Evolutionary conservation across 2,888 invertebrate genomes (phyloP).

Genomic region (Synergus gifuensis): DNA sequence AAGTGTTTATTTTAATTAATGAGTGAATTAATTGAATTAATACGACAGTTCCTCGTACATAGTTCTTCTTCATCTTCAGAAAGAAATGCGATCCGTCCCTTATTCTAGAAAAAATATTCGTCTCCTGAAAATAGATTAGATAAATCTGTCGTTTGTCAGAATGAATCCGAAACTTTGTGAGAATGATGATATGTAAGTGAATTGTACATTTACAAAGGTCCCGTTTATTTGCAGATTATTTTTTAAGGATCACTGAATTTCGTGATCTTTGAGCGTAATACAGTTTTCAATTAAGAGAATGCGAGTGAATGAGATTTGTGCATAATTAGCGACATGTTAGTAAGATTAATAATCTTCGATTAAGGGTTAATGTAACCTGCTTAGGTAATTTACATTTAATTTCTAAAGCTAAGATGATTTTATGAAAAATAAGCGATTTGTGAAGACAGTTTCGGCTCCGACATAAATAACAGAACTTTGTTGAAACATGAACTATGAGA

Average conservation of each 20-base stretch:
- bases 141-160: conserved; percentile 11
- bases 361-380: conserved; percentile 1
- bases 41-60: background rate
- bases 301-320: conserved; percentile 13
- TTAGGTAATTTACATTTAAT: conserved; percentile 21
- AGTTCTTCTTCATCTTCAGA: background rate
- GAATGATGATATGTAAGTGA: background rate
- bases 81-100: conserved; percentile 38
- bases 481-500: conserved; percentile 48
- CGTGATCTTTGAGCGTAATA: conserved; percentile 1
- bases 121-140: conserved; percentile 12
- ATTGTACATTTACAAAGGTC: conserved; percentile 26
- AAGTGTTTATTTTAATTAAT: background rate
- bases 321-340: conserved; percentile 28
- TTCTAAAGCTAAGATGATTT: conserved; percentile 1
- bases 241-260: conserved; percentile 16
- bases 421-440: conserved; percentile 14
- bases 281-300: conserved; percentile 18
- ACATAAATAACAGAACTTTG: conserved; percentile 23
- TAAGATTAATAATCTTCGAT: conserved; percentile 20
- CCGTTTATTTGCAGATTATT: conserved; percentile 23
- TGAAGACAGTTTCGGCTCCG: background rate
- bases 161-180: background rate
- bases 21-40: background rate
- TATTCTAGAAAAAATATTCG: conserved; percentile 27